phyloP scores from a whole-genome alignment of 2,888 invertebrate species.

The Tethea ocularis region DNA sequence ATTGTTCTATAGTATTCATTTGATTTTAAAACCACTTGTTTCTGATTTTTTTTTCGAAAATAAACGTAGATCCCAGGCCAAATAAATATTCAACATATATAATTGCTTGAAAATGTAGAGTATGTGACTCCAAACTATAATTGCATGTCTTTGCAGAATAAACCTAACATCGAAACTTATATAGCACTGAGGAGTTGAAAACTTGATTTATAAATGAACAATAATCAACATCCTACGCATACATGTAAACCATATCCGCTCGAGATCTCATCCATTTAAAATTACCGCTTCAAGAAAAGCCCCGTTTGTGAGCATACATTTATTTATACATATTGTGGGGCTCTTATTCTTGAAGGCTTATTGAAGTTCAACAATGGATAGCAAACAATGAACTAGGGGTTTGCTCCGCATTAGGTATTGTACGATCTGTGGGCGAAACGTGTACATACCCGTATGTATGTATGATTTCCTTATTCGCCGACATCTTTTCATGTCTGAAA shows the following conservation, averaged over 20 bases:
- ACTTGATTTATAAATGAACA: no score
- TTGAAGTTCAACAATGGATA: conserved; percentile 40
- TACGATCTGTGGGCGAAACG: conserved; percentile 15
- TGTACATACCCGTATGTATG: neutral
- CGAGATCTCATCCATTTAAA: conserved; percentile 15
- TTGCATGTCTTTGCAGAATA: no score
- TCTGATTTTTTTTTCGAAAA: no score
- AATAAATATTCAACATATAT: no score
- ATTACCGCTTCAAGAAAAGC: conserved; percentile 10
- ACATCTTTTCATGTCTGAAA: conserved; percentile 3
- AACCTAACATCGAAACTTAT: no score
- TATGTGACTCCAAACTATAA: no score
- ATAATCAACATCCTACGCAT: neutral
- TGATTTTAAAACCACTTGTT: no score
- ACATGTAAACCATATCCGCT: conserved; percentile 1
- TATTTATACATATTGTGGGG: conserved; percentile 7
- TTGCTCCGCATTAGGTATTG: conserved; percentile 34
- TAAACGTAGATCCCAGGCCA: no score
- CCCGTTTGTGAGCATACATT: neutral
- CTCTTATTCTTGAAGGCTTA: conserved; percentile 39
- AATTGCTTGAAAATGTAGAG: no score
- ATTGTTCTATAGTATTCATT: no score
- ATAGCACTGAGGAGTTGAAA: no score
- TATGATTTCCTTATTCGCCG: conserved; percentile 6
- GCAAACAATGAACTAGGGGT: conserved; percentile 39